These are phyloP conservation scores for Nomada lathburiana DNA, from an alignment of 2,888 invertebrate species.

Conservation along the genomic window DNA sequence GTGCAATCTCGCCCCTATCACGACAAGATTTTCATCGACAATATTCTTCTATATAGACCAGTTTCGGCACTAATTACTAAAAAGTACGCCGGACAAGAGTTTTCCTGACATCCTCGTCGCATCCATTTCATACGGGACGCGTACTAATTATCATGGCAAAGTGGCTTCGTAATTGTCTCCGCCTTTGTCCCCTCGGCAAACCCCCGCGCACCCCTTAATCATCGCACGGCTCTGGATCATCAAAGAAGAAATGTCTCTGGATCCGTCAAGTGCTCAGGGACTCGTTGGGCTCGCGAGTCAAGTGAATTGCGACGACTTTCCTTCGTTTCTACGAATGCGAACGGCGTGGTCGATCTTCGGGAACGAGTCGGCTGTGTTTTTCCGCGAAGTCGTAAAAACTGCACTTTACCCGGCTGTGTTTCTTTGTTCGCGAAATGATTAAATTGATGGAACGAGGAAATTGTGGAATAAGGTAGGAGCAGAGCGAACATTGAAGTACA, in stretches of 20 bases:
- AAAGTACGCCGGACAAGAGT: not conserved
- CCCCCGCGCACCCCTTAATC: not conserved
- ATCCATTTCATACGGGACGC: not conserved
- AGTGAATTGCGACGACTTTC: slow-evolving; percentile 44
- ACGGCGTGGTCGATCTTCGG: slow-evolving; percentile 13
- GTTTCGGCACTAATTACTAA: not conserved
- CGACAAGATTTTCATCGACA: not conserved
- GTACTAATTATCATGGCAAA: slow-evolving; percentile 31
- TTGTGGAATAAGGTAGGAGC: not conserved
- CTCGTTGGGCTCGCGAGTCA: slow-evolving; percentile 37
- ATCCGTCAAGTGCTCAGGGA: slow-evolving; percentile 11
- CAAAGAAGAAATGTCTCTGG: slow-evolving; percentile 28
- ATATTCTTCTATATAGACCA: not conserved
- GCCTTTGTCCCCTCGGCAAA: not conserved
- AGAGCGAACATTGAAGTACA: no score
- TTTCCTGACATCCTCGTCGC: slow-evolving; percentile 12
- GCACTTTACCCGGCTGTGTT: slow-evolving; percentile 16
- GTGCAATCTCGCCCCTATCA: no score
- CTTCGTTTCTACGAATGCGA: slow-evolving; percentile 25
- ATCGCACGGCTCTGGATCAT: slow-evolving; percentile 14
- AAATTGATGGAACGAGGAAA: not conserved
- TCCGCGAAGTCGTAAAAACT: slow-evolving; percentile 19
- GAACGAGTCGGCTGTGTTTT: not conserved
- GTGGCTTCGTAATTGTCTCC: slow-evolving; percentile 26
- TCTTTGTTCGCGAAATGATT: slow-evolving; percentile 13